Evolutionary conservation across 2,888 invertebrate genomes (phyloP).

Genomic region (Pachymerium ferrugineum): DNA sequence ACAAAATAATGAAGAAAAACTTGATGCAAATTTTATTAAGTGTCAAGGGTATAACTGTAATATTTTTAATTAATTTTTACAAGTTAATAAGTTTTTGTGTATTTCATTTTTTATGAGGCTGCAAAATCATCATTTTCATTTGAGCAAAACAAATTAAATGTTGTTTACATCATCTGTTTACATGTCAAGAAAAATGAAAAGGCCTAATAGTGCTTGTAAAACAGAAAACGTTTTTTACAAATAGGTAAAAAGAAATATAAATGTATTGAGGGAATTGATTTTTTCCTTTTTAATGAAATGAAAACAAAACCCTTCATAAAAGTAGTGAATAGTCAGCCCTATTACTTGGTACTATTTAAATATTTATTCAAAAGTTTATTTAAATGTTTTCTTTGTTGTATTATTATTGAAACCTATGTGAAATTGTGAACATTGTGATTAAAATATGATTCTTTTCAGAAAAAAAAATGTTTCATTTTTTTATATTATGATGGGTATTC

Average conservation of each 20-base stretch:
- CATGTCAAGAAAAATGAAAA: not conserved
- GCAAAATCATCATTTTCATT: not conserved
- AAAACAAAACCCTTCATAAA: not conserved
- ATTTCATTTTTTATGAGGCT: not conserved
- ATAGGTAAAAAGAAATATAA: too few relatives aligned
- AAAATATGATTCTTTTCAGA: constrained; percentile 24
- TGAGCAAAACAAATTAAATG: not conserved
- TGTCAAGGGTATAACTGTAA: not conserved
- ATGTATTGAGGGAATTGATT: not conserved
- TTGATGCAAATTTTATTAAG: not conserved
- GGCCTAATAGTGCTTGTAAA: not conserved
- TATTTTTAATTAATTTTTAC: too few relatives aligned
- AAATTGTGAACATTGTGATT: constrained; percentile 32
- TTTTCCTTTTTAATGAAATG: not conserved
- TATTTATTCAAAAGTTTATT: constrained; percentile 33
- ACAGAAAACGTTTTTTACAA: too few relatives aligned
- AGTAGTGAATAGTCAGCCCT: not conserved
- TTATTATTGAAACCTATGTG: constrained; percentile 28
- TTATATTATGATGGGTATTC: too few relatives aligned
- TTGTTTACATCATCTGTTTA: not conserved
- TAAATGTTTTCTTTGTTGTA: constrained; percentile 33
- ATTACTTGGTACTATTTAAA: constrained; percentile 30
- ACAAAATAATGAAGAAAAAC: not conserved
- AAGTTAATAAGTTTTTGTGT: too few relatives aligned
- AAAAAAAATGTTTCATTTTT: not conserved